phyloP scores from a whole-genome alignment of 1,140 invertebrate genomes.

The Penaeus vannamei region DNA sequence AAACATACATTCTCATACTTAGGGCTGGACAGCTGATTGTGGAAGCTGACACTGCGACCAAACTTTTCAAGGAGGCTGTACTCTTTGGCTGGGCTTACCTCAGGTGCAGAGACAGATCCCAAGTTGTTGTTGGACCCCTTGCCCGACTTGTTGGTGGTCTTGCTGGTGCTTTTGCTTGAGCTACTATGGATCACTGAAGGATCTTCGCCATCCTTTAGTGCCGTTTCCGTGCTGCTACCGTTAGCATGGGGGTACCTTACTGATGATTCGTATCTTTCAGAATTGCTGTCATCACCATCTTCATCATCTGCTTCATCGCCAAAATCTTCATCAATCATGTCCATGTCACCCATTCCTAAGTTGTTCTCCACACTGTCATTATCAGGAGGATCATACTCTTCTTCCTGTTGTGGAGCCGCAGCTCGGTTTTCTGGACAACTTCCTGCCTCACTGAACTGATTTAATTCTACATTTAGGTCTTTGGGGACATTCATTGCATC shows the following conservation, averaged over 20 bases:
- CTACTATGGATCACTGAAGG: not conserved
- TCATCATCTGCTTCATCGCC: conserved; percentile 65
- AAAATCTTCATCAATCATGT: conserved; percentile 51
- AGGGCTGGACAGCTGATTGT: conserved; percentile 68
- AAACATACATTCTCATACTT: conserved; percentile 68
- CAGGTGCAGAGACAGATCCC: conserved; percentile 67
- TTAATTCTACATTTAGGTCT: conserved; percentile 61
- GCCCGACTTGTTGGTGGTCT: conserved; percentile 31
- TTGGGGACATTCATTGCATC: conserved; percentile 49
- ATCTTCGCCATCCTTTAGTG: not conserved
- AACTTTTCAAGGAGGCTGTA: conserved; percentile 65
- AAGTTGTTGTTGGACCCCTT: conserved; percentile 63
- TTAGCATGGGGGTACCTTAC: not conserved
- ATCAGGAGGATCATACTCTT: conserved; percentile 55
- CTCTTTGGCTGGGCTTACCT: conserved; percentile 67
- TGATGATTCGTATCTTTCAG: conserved; percentile 40
- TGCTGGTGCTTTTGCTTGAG: conserved; percentile 9
- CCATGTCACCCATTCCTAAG: conserved; percentile 51
- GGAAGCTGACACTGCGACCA: conserved; percentile 67
- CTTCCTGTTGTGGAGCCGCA: conserved; percentile 19
- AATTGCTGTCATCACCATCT: conserved; percentile 64
- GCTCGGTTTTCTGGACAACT: not conserved
- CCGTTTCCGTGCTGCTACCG: not conserved
- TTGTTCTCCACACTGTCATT: conserved; percentile 63
- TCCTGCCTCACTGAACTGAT: conserved; percentile 43